A percentile compares a stretch with the other conserved stretches of the same genome.
Evolutionary conservation across 2,888 invertebrate genomes (phyloP).

Genomic region (Poecilus cupreus): DNA sequence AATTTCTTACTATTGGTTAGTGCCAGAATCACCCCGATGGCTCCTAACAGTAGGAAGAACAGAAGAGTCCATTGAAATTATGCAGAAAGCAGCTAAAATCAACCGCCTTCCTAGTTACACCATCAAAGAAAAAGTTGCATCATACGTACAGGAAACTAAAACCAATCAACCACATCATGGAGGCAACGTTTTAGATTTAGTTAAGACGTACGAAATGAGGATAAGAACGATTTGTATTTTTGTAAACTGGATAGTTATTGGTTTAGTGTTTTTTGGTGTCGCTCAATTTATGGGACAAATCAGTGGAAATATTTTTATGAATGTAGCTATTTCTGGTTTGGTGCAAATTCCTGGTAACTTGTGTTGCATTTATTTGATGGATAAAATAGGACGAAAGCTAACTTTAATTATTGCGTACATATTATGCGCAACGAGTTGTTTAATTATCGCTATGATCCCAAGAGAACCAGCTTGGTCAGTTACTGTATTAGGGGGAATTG

Average conservation of each 20-base stretch:
- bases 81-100: slow-evolving; percentile 71
- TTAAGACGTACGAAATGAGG: slow-evolving; percentile 82
- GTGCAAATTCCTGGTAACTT: slow-evolving; percentile 78
- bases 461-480: slow-evolving; percentile 76
- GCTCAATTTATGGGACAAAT: slow-evolving; percentile 88
- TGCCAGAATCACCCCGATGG: slow-evolving; percentile 89
- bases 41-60: slow-evolving; percentile 80
- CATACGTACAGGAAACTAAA: slow-evolving; percentile 50
- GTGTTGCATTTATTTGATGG: slow-evolving; percentile 74
- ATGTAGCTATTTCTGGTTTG: slow-evolving; percentile 87
- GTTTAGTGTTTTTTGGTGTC: slow-evolving; percentile 91
- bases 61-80: slow-evolving; percentile 77
- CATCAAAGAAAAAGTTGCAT: slow-evolving; percentile 35
- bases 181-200: slow-evolving; percentile 77
- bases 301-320: slow-evolving; percentile 87
- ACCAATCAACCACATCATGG: slow-evolving; percentile 44
- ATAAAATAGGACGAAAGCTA: slow-evolving; percentile 79
- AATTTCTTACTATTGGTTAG: slow-evolving; percentile 79
- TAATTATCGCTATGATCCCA: slow-evolving; percentile 78
- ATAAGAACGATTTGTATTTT: slow-evolving; percentile 83
- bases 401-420: slow-evolving; percentile 80
- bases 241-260: slow-evolving; percentile 89
- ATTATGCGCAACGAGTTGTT: slow-evolving; percentile 78
- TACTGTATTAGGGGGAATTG: slow-evolving; percentile 76
- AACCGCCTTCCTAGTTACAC: slow-evolving; percentile 46